These are phyloP conservation scores for Okapia johnstoni DNA, from an alignment of 2,113 vertebrate genomes.

Conservation along the genomic window DNA sequence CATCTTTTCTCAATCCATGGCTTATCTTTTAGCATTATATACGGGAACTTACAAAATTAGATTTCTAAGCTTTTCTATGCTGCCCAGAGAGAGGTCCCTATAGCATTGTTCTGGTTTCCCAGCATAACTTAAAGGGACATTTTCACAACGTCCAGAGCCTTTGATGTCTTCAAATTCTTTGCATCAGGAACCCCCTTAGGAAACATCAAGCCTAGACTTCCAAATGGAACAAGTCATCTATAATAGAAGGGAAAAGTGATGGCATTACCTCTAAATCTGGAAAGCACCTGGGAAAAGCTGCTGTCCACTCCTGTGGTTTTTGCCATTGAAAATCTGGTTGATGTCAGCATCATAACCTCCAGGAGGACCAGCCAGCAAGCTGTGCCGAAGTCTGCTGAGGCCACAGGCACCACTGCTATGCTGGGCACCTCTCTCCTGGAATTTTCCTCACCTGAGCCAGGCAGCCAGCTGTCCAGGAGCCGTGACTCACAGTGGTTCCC, in stretches of 20 bases:
- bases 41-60: not conserved
- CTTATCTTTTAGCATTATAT: not conserved
- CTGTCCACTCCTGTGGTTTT: not conserved
- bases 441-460: not conserved
- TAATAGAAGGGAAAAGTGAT: not conserved
- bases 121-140: not conserved
- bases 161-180: not conserved
- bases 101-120: not conserved
- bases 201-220: not conserved
- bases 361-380: not conserved
- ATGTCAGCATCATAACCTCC: not conserved
- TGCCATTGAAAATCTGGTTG: not conserved
- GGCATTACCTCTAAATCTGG: not conserved
- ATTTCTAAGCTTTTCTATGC: not conserved
- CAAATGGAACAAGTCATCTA: not conserved
- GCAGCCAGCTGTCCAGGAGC: no score
- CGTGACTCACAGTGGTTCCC: fast-evolving
- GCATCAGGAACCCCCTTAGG: not conserved
- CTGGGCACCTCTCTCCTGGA: not conserved
- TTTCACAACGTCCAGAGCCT: not conserved
- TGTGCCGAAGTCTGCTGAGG: not conserved
- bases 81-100: not conserved
- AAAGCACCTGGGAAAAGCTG: not conserved
- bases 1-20: not conserved
- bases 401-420: fast-evolving